Conservation (phyloP, 2,888 invertebrate species). For the Latheticus oryzae region DNA sequence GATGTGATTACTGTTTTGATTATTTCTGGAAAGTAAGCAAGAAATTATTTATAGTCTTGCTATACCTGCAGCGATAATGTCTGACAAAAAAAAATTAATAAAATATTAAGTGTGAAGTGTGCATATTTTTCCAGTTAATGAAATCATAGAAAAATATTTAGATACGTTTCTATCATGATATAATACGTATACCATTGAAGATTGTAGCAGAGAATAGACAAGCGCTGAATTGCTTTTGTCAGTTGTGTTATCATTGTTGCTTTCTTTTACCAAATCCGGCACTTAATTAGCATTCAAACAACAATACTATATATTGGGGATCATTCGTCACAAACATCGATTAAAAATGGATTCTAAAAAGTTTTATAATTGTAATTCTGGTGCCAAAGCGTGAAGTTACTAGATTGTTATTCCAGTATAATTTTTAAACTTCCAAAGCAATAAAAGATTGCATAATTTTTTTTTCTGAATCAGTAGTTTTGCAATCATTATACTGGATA, state of each 20-base stretch:
- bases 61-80: conserved; percentile 61
- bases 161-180: conserved; percentile 63
- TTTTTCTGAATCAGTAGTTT: no score
- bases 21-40: no score
- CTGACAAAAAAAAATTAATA: conserved; percentile 51
- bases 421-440: conserved; percentile 48
- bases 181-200: conserved; percentile 58
- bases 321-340: conserved; percentile 63
- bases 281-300: conserved; percentile 43
- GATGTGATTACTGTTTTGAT: no score
- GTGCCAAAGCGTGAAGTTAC: conserved; percentile 65
- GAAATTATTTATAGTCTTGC: no score
- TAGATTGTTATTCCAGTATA: conserved; percentile 57
- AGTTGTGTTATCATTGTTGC: conserved; percentile 62
- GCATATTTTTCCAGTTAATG: conserved; percentile 64
- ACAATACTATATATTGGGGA: conserved; percentile 62
- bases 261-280: conserved; percentile 48
- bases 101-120: conserved; percentile 60
- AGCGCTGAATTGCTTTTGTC: conserved; percentile 60
- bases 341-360: conserved; percentile 63
- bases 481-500: conserved; percentile 55
- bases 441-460: conserved; percentile 48
- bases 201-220: conserved; percentile 51
- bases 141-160: conserved; percentile 61
- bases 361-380: conserved; percentile 62